Evolutionary conservation across 1,140 invertebrate genomes (phyloP).

Genomic region (Drosophila paulistorum): DNA sequence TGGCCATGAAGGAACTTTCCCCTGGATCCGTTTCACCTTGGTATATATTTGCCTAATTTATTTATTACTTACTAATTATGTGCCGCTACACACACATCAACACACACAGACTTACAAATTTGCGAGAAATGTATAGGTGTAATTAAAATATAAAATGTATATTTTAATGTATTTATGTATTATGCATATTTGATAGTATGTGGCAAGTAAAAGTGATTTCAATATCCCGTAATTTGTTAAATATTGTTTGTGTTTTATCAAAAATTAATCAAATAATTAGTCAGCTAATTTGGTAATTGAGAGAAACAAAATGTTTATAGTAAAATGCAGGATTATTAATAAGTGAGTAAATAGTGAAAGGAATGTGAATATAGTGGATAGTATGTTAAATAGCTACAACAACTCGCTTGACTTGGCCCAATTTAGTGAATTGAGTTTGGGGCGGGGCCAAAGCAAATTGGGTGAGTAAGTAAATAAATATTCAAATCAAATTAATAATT

Average conservation of each 20-base stretch:
- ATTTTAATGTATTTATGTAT: neutral
- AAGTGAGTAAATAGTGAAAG: neutral
- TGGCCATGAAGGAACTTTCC: too few relatives aligned
- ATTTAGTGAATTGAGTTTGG: neutral
- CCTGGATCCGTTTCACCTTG: too few relatives aligned
- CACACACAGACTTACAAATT: slow-evolving; percentile 10
- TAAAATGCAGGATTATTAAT: neutral
- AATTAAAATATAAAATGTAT: slow-evolving; percentile 35
- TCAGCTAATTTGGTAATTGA: slow-evolving; percentile 56
- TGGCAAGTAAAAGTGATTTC: neutral
- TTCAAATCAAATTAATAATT: neutral
- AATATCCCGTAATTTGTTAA: neutral
- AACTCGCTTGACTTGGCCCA: neutral
- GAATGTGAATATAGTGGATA: neutral
- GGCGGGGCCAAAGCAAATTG: neutral
- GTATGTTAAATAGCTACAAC: neutral
- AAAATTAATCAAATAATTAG: slow-evolving; percentile 51
- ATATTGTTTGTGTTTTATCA: neutral
- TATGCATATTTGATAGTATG: slow-evolving; percentile 17
- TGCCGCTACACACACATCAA: slow-evolving; percentile 19
- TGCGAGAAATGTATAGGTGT: slow-evolving; percentile 28
- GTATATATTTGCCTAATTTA: slow-evolving; percentile 29
- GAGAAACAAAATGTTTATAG: slow-evolving; percentile 25
- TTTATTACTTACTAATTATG: slow-evolving; percentile 44
- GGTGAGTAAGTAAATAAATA: neutral